Conservation (phyloP, 2,113 vertebrate genomes). For the Muntiacus muntjak region DNA sequence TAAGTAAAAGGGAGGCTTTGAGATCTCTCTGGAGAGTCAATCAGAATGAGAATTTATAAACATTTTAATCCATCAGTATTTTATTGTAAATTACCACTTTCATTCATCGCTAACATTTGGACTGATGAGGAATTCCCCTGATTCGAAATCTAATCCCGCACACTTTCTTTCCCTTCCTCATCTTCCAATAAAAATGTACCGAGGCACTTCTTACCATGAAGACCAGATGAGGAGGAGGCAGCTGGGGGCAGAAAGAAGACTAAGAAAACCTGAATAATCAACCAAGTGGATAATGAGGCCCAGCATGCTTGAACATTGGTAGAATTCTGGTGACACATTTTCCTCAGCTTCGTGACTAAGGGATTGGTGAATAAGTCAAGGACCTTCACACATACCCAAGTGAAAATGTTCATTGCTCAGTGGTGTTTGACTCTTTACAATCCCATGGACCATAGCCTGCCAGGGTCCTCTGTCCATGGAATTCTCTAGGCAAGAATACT, state of each 20-base stretch:
- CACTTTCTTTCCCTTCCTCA: background rate
- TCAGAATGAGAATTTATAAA: background rate
- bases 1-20: background rate
- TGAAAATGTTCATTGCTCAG: background rate
- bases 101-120: background rate
- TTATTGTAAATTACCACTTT: background rate
- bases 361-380: background rate
- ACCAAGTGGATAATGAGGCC: background rate
- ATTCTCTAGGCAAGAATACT: background rate
- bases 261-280: background rate
- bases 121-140: background rate
- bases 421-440: background rate
- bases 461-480: background rate
- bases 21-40: background rate
- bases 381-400: background rate
- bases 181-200: background rate
- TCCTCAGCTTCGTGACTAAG: background rate
- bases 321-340: background rate
- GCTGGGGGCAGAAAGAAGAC: background rate
- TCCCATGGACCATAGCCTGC: background rate
- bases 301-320: background rate
- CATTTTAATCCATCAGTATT: background rate
- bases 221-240: background rate
- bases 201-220: background rate
- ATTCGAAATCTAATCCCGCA: background rate